Evolutionary conservation across 2,888 invertebrate genomes (phyloP), one percentile per base, ranked within the genome.

Genomic region (Plagodis dolabraria): DNA sequence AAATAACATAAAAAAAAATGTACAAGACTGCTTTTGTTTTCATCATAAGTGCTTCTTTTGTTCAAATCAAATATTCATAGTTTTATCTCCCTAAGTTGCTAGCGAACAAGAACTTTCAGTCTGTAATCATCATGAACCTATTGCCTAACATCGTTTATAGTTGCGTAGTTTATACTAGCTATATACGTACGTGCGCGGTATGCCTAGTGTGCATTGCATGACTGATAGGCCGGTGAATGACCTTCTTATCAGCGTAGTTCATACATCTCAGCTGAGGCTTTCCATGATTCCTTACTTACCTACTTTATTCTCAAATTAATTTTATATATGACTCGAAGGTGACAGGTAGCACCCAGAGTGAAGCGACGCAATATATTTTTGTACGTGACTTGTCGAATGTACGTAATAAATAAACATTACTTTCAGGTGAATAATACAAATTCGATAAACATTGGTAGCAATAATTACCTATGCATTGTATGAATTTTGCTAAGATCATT

Each of bases 201-300:
- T 36, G 54, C 36, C 42, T 49, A 58, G 58, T 38, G 57, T 47
- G 53, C 46, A 53, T 47, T 47, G 53, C 46, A 53, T 47, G 51
- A 52, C 51, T 52, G 60, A 60, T 60, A 60, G 52, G 51, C 45
- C 45, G 60, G 60, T 53, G 56, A 12, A 12, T 47, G 60, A 60
- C 60, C 60, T 7, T 40, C 42, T 60, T 60, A 60, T 60, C 60
- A 56, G 11, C 52, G 40, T 53, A 56, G 56, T 55, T 44, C 36
- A n/a, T 43, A 51, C 46, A 7, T 57, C 53, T 49, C 42, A 49
- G 33, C 22, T 5, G 33, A 45, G 22, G n/a, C 5, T 43, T 43
- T 43, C 6, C 10, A 43, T 9, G 10, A 7, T 38, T 22, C 4
- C 22, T 22, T 22, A 22, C 22, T 2, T 5, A 38, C 1, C 38